Evolutionary conservation across 2,888 invertebrate species (phyloP).

Genomic region (Beris morrisii): DNA sequence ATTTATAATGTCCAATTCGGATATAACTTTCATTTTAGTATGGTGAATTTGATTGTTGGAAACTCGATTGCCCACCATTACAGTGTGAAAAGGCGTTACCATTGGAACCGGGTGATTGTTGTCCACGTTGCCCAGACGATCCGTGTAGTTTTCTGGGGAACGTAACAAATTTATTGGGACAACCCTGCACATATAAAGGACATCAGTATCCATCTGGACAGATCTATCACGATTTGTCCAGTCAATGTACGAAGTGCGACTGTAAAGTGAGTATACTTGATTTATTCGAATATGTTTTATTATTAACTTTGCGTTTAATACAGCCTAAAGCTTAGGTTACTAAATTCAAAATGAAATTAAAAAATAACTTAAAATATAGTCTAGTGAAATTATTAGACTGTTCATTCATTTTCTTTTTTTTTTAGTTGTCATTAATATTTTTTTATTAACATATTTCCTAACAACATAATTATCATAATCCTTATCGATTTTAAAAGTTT

Average conservation of each 20-base stretch:
- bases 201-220: slow-evolving; percentile 63
- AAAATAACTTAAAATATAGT: slow-evolving; percentile 1
- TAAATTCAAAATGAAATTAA: background rate
- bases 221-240: slow-evolving; percentile 63
- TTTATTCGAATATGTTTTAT: background rate
- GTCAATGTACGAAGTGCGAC: slow-evolving; percentile 71
- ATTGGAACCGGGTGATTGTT: slow-evolving; percentile 67
- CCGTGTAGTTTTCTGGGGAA: slow-evolving; percentile 49
- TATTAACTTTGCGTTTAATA: slow-evolving; percentile 7
- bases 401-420: background rate
- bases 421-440: slow-evolving; percentile 2
- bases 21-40: slow-evolving; percentile 57
- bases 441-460: slow-evolving; percentile 11
- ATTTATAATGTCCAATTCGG: slow-evolving; percentile 8
- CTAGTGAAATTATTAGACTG: background rate
- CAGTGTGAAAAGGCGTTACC: slow-evolving; percentile 66
- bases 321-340: slow-evolving; percentile 19
- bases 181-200: slow-evolving; percentile 65
- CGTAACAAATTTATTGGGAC: slow-evolving; percentile 47
- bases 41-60: slow-evolving; percentile 89
- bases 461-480: background rate
- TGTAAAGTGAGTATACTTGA: slow-evolving; percentile 66
- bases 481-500: slow-evolving; percentile 13
- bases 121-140: slow-evolving; percentile 71
- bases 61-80: slow-evolving; percentile 76